Evolutionary conservation across 2,888 invertebrate species (phyloP).

Genomic region (Exocentrus adspersus): DNA sequence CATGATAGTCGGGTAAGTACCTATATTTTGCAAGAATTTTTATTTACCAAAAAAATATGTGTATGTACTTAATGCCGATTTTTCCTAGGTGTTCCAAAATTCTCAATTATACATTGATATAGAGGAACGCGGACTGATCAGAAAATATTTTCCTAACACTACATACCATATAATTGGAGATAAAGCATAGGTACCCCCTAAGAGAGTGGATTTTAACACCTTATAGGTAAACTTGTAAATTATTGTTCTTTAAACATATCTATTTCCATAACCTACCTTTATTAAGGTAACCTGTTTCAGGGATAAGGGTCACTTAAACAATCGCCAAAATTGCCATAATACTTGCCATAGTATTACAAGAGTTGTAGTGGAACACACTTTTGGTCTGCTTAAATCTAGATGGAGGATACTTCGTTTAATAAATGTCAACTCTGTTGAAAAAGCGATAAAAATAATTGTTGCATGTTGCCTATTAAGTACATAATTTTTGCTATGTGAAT

Average conservation of each 20-base stretch:
- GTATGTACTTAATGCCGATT: too few species aligned
- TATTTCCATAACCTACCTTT: background rate
- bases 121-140: background rate
- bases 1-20: constrained; percentile 11
- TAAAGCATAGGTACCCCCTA: background rate
- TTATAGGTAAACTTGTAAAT: background rate
- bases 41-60: background rate
- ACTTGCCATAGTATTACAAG: background rate
- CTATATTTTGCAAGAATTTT: background rate
- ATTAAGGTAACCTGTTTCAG: background rate
- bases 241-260: background rate
- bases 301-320: background rate
- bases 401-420: constrained; percentile 8
- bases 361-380: constrained; percentile 20
- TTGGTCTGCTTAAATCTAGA: constrained; percentile 11
- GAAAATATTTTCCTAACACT: background rate
- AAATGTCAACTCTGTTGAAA: constrained; percentile 19
- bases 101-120: background rate
- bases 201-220: background rate
- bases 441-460: constrained; percentile 17
- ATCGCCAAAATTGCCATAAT: background rate
- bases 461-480: constrained; percentile 13
- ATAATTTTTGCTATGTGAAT: constrained; percentile 22
- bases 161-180: background rate
- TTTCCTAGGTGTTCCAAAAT: background rate